These are phyloP conservation scores for Remorina albescens DNA, from an alignment of 2,797 vertebrate species.

Conservation along the genomic window DNA sequence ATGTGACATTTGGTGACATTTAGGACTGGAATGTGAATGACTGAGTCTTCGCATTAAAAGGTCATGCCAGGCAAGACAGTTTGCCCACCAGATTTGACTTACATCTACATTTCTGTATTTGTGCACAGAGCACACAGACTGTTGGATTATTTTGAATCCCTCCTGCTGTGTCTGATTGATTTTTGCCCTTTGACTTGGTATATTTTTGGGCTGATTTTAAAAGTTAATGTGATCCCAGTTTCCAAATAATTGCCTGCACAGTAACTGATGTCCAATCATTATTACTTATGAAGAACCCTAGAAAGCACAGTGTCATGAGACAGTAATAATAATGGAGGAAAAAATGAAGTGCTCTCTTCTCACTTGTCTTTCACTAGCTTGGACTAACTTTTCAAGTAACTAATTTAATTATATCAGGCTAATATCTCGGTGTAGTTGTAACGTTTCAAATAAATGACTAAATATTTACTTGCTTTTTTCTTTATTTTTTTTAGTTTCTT, in stretches of 20 bases:
- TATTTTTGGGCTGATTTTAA: conserved; percentile 15
- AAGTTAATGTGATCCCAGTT: neutral
- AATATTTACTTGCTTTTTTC: neutral
- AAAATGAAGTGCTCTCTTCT: neutral
- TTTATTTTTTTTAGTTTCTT: too few relatives aligned
- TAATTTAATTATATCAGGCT: neutral
- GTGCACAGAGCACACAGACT: conserved; percentile 24
- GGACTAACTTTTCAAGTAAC: neutral
- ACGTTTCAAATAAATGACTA: neutral
- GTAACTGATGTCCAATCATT: neutral
- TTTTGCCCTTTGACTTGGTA: conserved; percentile 20
- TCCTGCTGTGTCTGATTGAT: conserved; percentile 31
- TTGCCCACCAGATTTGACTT: conserved; percentile 56
- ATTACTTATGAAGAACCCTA: neutral
- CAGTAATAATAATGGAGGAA: neutral
- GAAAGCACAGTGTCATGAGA: neutral
- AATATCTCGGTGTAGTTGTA: neutral
- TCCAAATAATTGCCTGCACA: neutral
- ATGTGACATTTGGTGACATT: conserved; percentile 84
- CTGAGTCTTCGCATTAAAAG: conserved; percentile 71
- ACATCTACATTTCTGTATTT: conserved; percentile 50
- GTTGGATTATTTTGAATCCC: conserved; percentile 27
- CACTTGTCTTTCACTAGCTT: neutral
- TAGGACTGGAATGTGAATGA: conserved; percentile 71
- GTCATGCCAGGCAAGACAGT: conserved; percentile 65